Evolutionary conservation across 2,113 vertebrate genomes (phyloP).

Genomic region (Pipra filicauda): DNA sequence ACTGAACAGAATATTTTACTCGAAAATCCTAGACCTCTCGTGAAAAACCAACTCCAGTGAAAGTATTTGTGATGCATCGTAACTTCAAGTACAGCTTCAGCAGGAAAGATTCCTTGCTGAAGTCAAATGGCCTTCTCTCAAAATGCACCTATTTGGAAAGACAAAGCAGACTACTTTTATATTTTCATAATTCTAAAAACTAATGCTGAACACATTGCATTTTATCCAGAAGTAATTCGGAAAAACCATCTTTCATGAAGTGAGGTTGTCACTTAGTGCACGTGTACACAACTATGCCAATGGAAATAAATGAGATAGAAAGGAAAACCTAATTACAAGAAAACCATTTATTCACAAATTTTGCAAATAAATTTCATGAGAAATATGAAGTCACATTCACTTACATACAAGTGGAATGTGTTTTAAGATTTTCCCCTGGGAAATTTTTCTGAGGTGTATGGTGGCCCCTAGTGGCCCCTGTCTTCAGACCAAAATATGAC

Average conservation of each 20-base stretch:
- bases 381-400: background rate
- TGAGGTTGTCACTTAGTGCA: background rate
- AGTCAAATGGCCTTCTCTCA: background rate
- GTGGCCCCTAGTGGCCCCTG: slow-evolving; percentile 50
- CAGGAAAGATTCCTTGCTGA: background rate
- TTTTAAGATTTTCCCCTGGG: background rate
- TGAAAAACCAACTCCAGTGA: background rate
- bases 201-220: background rate
- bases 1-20: background rate
- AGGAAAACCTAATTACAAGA: background rate
- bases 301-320: background rate
- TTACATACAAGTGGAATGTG: background rate
- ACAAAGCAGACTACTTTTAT: background rate
- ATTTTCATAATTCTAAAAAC: background rate
- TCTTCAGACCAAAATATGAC: background rate
- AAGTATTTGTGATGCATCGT: background rate
- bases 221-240: background rate
- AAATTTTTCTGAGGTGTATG: background rate
- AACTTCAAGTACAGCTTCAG: background rate
- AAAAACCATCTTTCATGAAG: background rate
- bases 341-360: background rate
- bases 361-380: background rate
- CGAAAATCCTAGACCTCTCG: background rate
- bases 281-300: background rate
- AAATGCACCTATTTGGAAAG: background rate